A percentile compares a stretch with the other conserved stretches of the same genome.
Evolutionary conservation across 2,113 vertebrate species (phyloP).

Genomic region (Anoplopoma fimbria): DNA sequence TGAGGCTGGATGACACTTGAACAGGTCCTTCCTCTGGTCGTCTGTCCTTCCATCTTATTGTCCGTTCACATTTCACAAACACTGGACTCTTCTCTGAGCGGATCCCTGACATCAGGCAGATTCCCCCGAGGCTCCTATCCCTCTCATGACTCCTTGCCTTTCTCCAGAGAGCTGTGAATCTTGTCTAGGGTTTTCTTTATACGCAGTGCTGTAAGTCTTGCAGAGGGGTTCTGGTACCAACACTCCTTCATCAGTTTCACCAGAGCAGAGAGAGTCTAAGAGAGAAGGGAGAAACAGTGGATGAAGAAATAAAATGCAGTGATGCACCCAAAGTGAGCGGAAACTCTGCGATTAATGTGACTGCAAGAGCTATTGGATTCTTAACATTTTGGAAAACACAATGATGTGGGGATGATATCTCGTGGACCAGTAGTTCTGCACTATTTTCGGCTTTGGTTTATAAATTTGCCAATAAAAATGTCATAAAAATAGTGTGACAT

Average conservation of each 20-base stretch:
- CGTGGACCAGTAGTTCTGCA: background rate
- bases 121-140: constrained; percentile 14
- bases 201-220: constrained; percentile 85
- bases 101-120: constrained; percentile 20
- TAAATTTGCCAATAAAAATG: background rate
- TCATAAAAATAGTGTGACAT: background rate
- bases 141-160: constrained; percentile 86
- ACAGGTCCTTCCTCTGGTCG: constrained; percentile 25
- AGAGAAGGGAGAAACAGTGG: background rate
- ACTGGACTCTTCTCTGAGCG: constrained; percentile 6
- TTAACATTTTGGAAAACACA: background rate
- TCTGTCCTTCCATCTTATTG: background rate
- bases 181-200: constrained; percentile 89
- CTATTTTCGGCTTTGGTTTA: background rate
- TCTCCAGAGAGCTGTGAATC: constrained; percentile 86
- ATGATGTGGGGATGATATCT: background rate
- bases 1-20: constrained; percentile 28
- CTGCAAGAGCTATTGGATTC: background rate
- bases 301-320: background rate
- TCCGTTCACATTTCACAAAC: background rate
- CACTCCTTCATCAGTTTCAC: constrained; percentile 90
- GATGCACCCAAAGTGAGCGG: background rate
- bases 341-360: background rate
- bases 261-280: constrained; percentile 84
- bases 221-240: constrained; percentile 89